Evolutionary conservation across 2,113 vertebrate genomes (phyloP).

Genomic region (Cygnus atratus): DNA sequence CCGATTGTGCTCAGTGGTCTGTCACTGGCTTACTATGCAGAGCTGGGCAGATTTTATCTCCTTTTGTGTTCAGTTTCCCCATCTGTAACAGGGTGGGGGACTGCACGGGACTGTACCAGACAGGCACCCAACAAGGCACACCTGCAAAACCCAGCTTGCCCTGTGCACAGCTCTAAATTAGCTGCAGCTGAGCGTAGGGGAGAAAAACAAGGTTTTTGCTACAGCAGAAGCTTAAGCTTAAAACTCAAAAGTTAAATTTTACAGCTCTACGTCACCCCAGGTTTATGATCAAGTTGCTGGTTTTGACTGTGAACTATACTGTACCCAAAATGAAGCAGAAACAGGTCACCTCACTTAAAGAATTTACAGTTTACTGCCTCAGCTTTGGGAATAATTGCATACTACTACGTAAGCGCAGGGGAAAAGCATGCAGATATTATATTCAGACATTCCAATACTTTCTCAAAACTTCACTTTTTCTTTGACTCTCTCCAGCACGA

Average conservation of each 20-base stretch:
- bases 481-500: background rate
- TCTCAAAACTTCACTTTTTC: background rate
- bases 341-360: background rate
- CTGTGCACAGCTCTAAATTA: background rate
- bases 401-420: background rate
- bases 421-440: background rate
- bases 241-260: background rate
- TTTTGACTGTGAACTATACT: background rate
- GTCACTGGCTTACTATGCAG: background rate
- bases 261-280: background rate
- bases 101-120: background rate
- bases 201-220: background rate
- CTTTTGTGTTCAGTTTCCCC: background rate
- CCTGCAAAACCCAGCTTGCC: background rate
- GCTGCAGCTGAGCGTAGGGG: background rate
- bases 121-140: background rate
- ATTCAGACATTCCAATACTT: background rate
- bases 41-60: background rate
- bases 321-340: background rate
- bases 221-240: background rate
- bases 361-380: background rate
- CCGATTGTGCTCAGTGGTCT: background rate
- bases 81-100: background rate
- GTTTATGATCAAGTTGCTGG: background rate
- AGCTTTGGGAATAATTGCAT: background rate